Conservation (phyloP, 2,797 vertebrate genomes). For the Anas bernieri region DNA sequence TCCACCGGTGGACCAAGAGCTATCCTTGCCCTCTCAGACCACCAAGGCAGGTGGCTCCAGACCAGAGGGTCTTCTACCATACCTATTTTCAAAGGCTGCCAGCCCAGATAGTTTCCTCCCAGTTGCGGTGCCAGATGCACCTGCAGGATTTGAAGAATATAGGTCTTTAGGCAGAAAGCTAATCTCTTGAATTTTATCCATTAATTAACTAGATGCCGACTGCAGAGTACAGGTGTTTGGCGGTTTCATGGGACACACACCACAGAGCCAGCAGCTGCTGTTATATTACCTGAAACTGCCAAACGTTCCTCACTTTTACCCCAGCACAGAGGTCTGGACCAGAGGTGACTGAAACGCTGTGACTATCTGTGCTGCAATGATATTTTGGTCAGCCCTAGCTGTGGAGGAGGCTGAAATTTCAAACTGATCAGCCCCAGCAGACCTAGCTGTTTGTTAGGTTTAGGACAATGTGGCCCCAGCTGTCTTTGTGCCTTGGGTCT, state of each 20-base stretch:
- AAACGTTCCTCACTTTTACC: constrained; percentile 9
- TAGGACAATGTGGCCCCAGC: accelerated
- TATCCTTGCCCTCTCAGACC: background rate
- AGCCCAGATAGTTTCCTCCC: background rate
- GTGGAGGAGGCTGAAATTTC: background rate
- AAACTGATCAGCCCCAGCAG: background rate
- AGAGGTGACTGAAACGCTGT: background rate
- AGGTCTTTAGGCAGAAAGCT: constrained; percentile 13
- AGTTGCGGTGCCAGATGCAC: background rate
- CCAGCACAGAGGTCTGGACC: background rate
- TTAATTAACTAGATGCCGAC: constrained; percentile 63
- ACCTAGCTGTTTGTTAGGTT: background rate
- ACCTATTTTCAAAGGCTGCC: background rate
- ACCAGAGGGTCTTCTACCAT: background rate
- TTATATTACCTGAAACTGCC: constrained; percentile 46
- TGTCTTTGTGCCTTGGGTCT: background rate
- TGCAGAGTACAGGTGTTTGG: constrained; percentile 65
- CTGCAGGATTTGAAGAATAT: constrained; percentile 1
- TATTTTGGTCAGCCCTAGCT: background rate
- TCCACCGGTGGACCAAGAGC: accelerated
- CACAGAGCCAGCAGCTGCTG: constrained; percentile 56
- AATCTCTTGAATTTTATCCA: constrained; percentile 37
- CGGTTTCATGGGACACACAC: constrained; percentile 31
- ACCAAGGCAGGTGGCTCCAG: background rate
- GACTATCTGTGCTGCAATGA: background rate